Conservation (phyloP, 53 echinoderm and acorn worm species). For the Paelopatides confundens region DNA sequence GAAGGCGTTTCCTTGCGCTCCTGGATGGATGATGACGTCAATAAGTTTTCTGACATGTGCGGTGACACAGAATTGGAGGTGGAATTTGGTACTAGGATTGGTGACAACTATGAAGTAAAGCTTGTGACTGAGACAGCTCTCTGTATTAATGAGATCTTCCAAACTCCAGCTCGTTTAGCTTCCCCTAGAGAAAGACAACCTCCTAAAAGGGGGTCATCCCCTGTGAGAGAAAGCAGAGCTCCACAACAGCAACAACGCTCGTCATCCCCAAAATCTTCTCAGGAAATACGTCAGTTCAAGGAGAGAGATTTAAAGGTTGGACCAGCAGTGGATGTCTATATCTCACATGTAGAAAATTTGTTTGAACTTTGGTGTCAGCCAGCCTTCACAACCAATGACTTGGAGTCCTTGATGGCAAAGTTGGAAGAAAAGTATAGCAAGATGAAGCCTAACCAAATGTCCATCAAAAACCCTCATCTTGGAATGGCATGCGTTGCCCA, state of each 20-base stretch:
- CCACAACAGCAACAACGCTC: neutral
- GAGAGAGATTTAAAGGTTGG: conserved; percentile 45
- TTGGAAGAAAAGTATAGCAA: conserved; percentile 55
- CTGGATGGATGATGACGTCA: conserved; percentile 38
- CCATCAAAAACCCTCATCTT: conserved; percentile 62
- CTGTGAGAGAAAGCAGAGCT: neutral
- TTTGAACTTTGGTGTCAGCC: conserved; percentile 93
- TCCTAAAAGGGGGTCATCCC: neutral
- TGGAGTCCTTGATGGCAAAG: conserved; percentile 79
- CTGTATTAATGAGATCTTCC: conserved; percentile 18
- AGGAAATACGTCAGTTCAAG: conserved; percentile 13
- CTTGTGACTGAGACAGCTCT: conserved; percentile 16
- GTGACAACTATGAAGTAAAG: conserved; percentile 36
- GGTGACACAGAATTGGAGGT: conserved; percentile 40
- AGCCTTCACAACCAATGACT: conserved; percentile 70
- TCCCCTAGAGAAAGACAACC: neutral
- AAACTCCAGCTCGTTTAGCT: neutral
- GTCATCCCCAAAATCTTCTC: neutral
- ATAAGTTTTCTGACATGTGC: conserved; percentile 36
- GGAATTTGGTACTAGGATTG: conserved; percentile 45
- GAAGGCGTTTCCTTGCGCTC: conserved; percentile 65
- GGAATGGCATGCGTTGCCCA: conserved; percentile 89
- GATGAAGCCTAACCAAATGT: conserved; percentile 21
- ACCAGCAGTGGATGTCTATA: conserved; percentile 60
- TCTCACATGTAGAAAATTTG: conserved; percentile 82